A percentile compares a stretch with the other conserved stretches of the same genome.
Evolutionary conservation across 2,113 vertebrate species (phyloP).

Genomic region (Thermophis baileyi): DNA sequence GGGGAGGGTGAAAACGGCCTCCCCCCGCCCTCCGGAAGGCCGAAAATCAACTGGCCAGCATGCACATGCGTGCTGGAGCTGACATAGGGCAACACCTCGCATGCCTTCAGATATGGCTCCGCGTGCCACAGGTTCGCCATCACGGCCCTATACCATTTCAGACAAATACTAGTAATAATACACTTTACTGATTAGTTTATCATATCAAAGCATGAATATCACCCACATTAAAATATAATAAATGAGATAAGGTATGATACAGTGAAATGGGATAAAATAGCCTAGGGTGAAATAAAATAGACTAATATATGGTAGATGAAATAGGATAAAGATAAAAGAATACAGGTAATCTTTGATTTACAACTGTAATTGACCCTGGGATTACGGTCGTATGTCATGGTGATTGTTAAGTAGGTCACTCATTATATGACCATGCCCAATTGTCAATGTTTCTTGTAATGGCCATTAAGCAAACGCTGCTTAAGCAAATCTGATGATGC

Average conservation of each 20-base stretch:
- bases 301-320: not conserved
- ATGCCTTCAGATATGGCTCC: no score
- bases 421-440: no score
- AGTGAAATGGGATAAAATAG: not conserved
- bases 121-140: no score
- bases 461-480: no score
- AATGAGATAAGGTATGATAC: not conserved
- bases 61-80: no score
- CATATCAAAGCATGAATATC: not conserved
- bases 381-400: no score
- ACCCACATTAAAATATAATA: not conserved
- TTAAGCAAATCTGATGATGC: not conserved
- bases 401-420: no score
- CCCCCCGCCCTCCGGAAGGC: no score
- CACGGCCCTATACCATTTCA: not conserved
- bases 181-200: not conserved
- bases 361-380: not conserved
- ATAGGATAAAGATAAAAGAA: not conserved
- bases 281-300: not conserved
- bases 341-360: not conserved
- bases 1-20: no score
- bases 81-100: no score
- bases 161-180: not conserved
- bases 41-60: no score
- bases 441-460: no score